phyloP scores from a whole-genome alignment of 1,140 invertebrate genomes.

The Adelges cooleyi region DNA sequence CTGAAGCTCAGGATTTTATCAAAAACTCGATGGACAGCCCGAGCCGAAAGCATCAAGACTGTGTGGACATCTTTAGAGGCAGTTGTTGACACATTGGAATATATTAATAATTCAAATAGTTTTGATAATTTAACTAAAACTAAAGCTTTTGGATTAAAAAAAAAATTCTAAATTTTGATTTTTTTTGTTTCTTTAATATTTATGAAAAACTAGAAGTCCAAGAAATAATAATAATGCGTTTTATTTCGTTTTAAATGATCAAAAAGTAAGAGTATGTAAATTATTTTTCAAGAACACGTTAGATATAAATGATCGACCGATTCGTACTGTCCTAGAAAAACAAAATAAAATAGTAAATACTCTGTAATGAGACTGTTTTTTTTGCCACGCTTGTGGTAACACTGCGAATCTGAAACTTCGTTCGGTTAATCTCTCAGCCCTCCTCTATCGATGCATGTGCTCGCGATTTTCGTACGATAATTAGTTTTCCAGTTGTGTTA shows the following conservation, averaged over 20 bases:
- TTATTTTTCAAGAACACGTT: slow-evolving; percentile 26
- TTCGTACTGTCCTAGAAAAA: slow-evolving; percentile 22
- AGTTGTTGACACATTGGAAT: no score
- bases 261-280: slow-evolving; percentile 20
- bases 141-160: no score
- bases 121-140: no score
- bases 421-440: background rate
- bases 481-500: no score
- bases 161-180: no score
- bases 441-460: background rate
- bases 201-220: slow-evolving; percentile 5
- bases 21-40: no score
- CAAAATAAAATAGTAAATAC: slow-evolving; percentile 1
- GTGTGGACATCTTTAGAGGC: no score
- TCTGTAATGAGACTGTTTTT: background rate
- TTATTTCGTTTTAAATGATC: slow-evolving; percentile 6
- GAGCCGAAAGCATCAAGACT: no score
- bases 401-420: background rate
- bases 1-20: background rate
- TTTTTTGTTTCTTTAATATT: no score
- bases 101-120: no score
- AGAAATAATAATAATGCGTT: slow-evolving; percentile 25
- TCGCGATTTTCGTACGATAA: background rate
- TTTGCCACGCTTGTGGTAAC: background rate
- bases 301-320: slow-evolving; percentile 18